Percentiles rank a stretch among this genome's conserved stretches.
Evolutionary conservation across 2,113 vertebrate genomes (phyloP).

Genomic region (Macquaria ambigua): DNA sequence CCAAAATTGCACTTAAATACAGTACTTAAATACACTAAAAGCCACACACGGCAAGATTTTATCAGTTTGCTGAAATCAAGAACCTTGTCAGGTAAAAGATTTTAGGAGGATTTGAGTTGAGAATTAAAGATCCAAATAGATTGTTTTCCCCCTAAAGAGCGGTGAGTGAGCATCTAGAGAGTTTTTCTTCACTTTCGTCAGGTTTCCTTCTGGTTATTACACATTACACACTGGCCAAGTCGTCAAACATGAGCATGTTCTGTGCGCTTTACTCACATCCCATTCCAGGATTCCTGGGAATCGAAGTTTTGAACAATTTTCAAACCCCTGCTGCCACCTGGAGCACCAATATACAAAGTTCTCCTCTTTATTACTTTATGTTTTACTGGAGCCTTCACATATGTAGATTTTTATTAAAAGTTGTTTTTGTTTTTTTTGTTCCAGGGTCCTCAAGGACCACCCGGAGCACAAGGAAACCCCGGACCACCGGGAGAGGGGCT

Average conservation of each 20-base stretch:
- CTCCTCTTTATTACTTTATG: too few species aligned
- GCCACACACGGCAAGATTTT: not conserved
- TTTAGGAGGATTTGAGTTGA: not conserved
- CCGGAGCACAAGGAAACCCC: conserved; percentile 84
- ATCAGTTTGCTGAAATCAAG: not conserved
- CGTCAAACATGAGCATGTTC: conserved; percentile 1
- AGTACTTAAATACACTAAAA: not conserved
- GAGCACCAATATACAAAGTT: not conserved
- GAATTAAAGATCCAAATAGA: not conserved
- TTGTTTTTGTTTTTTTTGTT: conserved; percentile 10
- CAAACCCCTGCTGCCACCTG: conserved; percentile 24
- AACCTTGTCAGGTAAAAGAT: not conserved
- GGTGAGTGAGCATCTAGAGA: not conserved
- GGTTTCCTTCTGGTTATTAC: not conserved
- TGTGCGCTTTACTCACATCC: too few species aligned
- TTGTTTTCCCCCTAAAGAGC: not conserved
- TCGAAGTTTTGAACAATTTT: not conserved
- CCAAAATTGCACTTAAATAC: not conserved
- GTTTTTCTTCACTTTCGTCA: not conserved
- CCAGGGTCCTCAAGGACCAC: conserved; percentile 85
- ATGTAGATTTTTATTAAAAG: not conserved
- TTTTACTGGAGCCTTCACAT: not conserved
- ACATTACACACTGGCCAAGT: not conserved
- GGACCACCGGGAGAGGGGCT: conserved; percentile 88
- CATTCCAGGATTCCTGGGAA: not conserved